Conservation (phyloP, 2,888 invertebrate genomes). For the Myopa tessellatipennis region DNA sequence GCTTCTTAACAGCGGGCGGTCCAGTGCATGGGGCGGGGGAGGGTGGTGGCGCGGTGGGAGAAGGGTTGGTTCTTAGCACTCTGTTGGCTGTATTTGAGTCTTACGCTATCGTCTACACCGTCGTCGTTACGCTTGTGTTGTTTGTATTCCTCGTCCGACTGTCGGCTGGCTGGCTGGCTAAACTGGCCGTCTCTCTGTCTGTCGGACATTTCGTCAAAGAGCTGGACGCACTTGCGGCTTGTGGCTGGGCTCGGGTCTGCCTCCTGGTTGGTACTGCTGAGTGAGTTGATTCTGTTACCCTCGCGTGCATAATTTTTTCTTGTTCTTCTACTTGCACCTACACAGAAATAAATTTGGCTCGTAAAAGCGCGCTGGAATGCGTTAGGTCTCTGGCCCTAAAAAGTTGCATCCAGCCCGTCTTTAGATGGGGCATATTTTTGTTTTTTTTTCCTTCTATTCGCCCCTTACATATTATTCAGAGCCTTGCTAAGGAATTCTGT, state of each 20-base stretch:
- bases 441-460: background rate
- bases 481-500: background rate
- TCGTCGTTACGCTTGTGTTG: background rate
- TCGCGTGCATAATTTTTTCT: background rate
- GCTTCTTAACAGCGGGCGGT: background rate
- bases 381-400: background rate
- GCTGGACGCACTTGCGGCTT: conserved; percentile 22
- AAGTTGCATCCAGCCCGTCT: background rate
- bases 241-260: background rate
- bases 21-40: background rate
- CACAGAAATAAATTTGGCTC: too few species aligned
- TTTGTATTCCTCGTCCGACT: too few species aligned
- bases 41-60: background rate
- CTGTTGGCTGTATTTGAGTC: background rate
- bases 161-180: background rate
- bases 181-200: background rate
- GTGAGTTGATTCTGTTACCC: background rate
- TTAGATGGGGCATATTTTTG: background rate
- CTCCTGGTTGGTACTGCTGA: background rate
- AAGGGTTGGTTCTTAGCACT: background rate
- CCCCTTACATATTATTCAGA: background rate
- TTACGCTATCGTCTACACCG: conserved; percentile 4
- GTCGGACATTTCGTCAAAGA: conserved; percentile 9
- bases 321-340: background rate
- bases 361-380: too few species aligned